Base-by-base conservation (phyloP, 1,140 invertebrate species). In the Protaetia brevitarsis region DNA sequence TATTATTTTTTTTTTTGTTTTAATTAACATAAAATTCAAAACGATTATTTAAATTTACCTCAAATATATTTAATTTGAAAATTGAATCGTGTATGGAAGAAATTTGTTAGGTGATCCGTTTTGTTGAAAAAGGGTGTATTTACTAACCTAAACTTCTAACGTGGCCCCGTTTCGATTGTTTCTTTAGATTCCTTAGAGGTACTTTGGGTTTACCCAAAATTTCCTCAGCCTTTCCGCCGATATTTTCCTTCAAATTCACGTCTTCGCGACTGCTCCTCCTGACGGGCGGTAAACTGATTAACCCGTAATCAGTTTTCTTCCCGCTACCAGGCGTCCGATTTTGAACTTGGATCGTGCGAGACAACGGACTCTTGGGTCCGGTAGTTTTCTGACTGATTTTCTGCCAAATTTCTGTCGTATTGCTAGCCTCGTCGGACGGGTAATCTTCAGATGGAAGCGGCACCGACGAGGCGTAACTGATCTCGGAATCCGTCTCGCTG, bases 251-350 rank as follows among this genome's bases (percentile, higher is more conserved):
- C 23, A 26, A 58, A 31, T 19, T 65, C n/a, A 30, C 51, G 27
- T 66, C 61, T 31, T 73, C 69, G 7, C 64, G 45, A 30, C 58
- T 67, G 5, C 58, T 29, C 28, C 73, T 65, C 10, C 82, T 74
- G 27, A 83, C 80, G 0, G 82, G 82, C 51, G 81, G 82, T 67
- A 83, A 72, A 65, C 78, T 80, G 63, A 79, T 79, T 66, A 83
- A 74, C 36, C 67, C 72, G n/a, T 29, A 27, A 66, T 60, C 34
- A 10, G 13, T 21, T 60, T 31, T 26, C 31, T 73, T 65, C n/a
- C 58, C n/a, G 28, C 56, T 65, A 29, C 30, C 27, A 28, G 26
- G 31, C 27, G 19, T n/a, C 29, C 37, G 59, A 23, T 61, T 26
- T 13, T 62, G 29, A 11, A 36, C 8, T 21, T 59, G 57, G 10